Conservation (phyloP, 2,888 invertebrate genomes). For the Deilephila porcellus region DNA sequence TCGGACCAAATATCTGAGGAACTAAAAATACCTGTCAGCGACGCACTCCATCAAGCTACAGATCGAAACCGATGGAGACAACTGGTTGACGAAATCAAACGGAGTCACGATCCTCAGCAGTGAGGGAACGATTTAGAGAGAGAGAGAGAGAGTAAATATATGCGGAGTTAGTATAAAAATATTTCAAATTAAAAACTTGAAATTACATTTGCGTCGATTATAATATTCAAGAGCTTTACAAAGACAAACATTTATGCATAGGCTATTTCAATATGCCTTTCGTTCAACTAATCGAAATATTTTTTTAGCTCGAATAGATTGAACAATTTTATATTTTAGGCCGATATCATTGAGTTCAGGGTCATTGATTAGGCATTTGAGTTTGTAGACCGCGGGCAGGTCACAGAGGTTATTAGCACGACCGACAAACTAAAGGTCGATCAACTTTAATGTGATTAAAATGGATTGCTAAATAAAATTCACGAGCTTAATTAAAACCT, state of each 20-base stretch:
- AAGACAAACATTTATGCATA: background rate
- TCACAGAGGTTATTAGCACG: conserved; percentile 34
- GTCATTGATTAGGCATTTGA: conserved; percentile 29
- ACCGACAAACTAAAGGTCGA: conserved; percentile 34
- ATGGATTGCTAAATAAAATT: conserved; percentile 28
- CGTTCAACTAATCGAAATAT: background rate
- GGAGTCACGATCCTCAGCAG: too few species aligned
- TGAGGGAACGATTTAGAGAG: too few species aligned
- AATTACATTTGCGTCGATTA: background rate
- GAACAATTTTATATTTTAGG: background rate
- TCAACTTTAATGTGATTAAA: conserved; percentile 27
- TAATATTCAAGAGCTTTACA: background rate
- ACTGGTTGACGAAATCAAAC: too few species aligned
- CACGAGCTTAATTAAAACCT: conserved; percentile 25
- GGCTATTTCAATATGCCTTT: too few species aligned
- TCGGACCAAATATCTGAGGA: too few species aligned
- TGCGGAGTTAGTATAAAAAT: too few species aligned
- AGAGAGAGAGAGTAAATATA: too few species aligned
- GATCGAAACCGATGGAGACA: too few species aligned
- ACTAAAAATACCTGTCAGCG: too few species aligned
- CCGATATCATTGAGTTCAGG: conserved; percentile 29
- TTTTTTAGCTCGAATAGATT: conserved; percentile 9
- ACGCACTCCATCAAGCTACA: too few species aligned
- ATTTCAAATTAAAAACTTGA: background rate
- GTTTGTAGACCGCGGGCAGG: conserved; percentile 29